These are phyloP conservation scores for Nesidiocoris tenuis DNA, from an alignment of 2,888 invertebrate species.

Conservation along the genomic window DNA sequence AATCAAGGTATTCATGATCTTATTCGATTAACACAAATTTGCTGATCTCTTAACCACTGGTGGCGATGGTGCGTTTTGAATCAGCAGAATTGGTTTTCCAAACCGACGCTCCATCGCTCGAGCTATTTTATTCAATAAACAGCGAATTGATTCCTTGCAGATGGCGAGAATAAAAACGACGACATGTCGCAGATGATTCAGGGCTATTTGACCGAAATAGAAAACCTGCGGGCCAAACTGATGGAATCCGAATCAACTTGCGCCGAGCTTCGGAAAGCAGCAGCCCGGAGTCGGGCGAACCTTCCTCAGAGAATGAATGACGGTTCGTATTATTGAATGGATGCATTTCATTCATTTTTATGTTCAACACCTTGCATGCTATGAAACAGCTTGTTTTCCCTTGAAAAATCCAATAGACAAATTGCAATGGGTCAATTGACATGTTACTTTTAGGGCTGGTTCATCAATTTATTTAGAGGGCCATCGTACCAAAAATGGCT, in stretches of 20 bases:
- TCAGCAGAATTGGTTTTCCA: no score
- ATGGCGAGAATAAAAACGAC: slow-evolving; percentile 56
- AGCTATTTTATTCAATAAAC: slow-evolving; percentile 55
- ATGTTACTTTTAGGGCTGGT: no score
- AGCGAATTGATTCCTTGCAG: slow-evolving; percentile 45
- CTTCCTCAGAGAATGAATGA: slow-evolving; percentile 8
- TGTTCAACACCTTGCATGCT: no score
- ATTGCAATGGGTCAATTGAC: no score
- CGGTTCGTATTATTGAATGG: neutral
- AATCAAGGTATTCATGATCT: no score
- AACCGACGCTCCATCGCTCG: slow-evolving; percentile 77
- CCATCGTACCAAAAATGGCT: no score
- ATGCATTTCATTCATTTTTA: neutral
- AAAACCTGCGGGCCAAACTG: slow-evolving; percentile 82
- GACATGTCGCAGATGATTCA: slow-evolving; percentile 70
- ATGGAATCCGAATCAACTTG: slow-evolving; percentile 83
- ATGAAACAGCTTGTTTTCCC: no score
- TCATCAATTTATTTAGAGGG: no score
- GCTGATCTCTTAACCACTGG: no score
- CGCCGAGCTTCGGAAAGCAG: slow-evolving; percentile 65
- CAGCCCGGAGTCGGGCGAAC: slow-evolving; percentile 30
- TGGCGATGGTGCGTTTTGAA: no score
- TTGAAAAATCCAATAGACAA: no score
- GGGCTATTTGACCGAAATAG: slow-evolving; percentile 86
- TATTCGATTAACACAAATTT: no score